Evolutionary conservation across 2,888 invertebrate species (phyloP).

Genomic region (Camptogramma bilineatum): DNA sequence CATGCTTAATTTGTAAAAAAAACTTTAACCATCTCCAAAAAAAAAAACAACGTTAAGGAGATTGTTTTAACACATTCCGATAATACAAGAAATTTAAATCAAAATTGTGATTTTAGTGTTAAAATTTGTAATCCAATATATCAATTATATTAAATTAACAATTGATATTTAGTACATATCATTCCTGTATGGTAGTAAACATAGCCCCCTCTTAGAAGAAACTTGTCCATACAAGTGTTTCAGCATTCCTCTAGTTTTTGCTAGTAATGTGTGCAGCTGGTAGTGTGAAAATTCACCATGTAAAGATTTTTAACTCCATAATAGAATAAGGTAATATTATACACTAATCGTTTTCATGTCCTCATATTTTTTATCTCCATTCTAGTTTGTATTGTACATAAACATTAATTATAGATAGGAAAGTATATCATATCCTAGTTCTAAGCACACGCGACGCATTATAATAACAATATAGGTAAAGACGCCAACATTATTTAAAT

Average conservation of each 20-base stretch:
- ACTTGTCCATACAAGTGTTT: slow-evolving; percentile 10
- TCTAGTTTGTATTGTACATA: slow-evolving; percentile 64
- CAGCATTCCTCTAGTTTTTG: slow-evolving; percentile 12
- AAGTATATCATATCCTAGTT: slow-evolving; percentile 56
- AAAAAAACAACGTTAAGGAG: neutral
- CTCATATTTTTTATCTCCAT: slow-evolving; percentile 51
- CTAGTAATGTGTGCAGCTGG: slow-evolving; percentile 24
- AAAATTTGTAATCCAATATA: slow-evolving; percentile 34
- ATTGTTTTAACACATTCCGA: neutral
- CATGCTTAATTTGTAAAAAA: neutral
- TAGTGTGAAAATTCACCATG: slow-evolving; percentile 8
- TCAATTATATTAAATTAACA: slow-evolving; percentile 26
- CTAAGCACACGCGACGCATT: slow-evolving; percentile 48
- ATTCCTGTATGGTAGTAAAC: slow-evolving; percentile 34
- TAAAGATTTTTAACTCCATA: slow-evolving; percentile 10
- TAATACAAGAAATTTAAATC: slow-evolving; percentile 32
- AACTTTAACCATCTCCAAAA: neutral
- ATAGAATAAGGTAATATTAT: slow-evolving; percentile 14
- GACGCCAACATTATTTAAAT: too few species aligned
- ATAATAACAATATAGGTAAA: neutral
- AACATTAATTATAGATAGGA: slow-evolving; percentile 51
- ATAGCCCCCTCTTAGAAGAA: slow-evolving; percentile 8
- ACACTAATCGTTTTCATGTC: slow-evolving; percentile 53
- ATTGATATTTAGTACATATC: slow-evolving; percentile 44
- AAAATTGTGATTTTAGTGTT: slow-evolving; percentile 43